Conservation (phyloP, 2,113 vertebrate species). For the Calonectris borealis region DNA sequence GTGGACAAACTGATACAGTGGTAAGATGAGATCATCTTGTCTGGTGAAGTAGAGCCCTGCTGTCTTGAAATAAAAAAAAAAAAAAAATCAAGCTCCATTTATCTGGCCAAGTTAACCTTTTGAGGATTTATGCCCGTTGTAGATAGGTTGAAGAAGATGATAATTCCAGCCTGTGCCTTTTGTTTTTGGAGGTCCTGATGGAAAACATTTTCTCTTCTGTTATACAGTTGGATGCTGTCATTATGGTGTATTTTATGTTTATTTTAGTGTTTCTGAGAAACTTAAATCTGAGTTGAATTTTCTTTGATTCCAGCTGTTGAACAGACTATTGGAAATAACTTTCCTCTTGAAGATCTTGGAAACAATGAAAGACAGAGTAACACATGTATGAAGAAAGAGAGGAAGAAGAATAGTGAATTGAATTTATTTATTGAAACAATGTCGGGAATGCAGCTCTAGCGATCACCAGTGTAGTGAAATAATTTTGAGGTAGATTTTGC, state of each 20-base stretch:
- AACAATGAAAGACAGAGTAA: not conserved
- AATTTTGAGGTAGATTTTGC: not conserved
- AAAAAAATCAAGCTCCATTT: not conserved
- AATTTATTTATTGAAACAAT: not conserved
- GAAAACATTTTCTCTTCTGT: not conserved
- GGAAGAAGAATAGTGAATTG: not conserved
- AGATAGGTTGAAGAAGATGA: not conserved
- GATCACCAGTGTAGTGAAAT: not conserved
- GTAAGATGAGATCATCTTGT: not conserved
- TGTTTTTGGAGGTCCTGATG: not conserved
- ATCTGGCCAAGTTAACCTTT: not conserved
- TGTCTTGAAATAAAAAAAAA: not conserved
- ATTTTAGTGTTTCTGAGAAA: not conserved
- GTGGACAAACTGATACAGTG: not conserved
- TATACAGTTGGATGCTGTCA: not conserved
- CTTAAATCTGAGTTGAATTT: not conserved
- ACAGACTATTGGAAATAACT: not conserved
- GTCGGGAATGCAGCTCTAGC: not conserved
- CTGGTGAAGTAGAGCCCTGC: not conserved
- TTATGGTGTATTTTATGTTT: not conserved
- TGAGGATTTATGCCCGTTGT: not conserved
- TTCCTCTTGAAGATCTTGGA: not conserved
- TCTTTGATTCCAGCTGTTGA: not conserved
- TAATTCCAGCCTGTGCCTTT: not conserved
- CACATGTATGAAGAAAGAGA: not conserved